Evolutionary conservation across 1,140 invertebrate species (phyloP).

Genomic region (Nomia melanderi): DNA sequence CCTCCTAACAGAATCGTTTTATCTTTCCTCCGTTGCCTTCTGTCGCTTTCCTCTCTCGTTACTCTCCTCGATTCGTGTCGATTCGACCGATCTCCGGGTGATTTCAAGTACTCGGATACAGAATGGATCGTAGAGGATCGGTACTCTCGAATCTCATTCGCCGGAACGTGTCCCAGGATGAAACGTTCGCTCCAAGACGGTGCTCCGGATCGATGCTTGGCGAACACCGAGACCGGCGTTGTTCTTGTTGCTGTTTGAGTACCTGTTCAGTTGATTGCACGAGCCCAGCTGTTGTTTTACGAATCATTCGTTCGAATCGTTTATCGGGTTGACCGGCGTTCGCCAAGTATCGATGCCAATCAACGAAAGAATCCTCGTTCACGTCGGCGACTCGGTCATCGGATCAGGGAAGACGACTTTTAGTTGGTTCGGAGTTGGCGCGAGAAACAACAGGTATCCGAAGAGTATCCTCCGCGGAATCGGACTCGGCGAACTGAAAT

Average conservation of each 20-base stretch:
- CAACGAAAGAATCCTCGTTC: not conserved
- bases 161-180: not conserved
- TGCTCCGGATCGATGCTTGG: conserved; percentile 16
- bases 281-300: conserved; percentile 1
- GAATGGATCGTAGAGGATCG: not conserved
- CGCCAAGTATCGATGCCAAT: not conserved
- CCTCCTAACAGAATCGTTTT: too few relatives aligned
- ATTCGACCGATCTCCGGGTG: too few relatives aligned
- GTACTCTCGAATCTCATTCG: too few relatives aligned
- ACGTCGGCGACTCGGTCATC: conserved; percentile 22
- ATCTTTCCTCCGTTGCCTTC: too few relatives aligned
- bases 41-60: too few relatives aligned
- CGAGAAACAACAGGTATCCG: too few relatives aligned
- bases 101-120: too few relatives aligned
- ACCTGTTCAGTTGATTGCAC: conserved; percentile 26
- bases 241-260: conserved; percentile 47
- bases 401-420: too few relatives aligned
- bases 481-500: conserved; percentile 6
- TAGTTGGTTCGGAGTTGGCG: too few relatives aligned
- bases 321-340: conserved; percentile 15
- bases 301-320: conserved; percentile 13
- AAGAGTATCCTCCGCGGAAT: not conserved
- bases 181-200: conserved; percentile 11
- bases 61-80: too few relatives aligned
- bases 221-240: conserved; percentile 8